Evolutionary conservation across 1,140 invertebrate genomes (phyloP), one percentile per base, ranked within the genome.

Genomic region (Ceratina australensis): DNA sequence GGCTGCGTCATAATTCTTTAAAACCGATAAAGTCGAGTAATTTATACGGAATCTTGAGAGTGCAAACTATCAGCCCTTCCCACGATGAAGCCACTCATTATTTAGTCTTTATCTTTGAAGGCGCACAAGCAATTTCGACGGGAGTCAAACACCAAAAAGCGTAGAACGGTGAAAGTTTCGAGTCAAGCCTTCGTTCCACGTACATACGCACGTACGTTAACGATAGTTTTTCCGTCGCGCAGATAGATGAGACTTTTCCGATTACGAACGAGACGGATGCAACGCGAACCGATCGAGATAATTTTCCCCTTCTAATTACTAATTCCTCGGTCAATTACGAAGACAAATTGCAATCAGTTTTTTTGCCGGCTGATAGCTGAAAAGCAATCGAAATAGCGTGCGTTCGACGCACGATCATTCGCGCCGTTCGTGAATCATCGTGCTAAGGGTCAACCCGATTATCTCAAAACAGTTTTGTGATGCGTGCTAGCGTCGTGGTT

Each of bases 251-350:
- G 15, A 52, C 3, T 66, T 52, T 50, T n/a, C 64, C 47, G 22
- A 18, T 18, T 18, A 10, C 13, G 59, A 50, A 20, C 7, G 5
- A 1, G 50, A 54, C 18, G 49, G 4, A 42, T 20, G 1, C 18
- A 20, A 24, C 69, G 20, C 57, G 18, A 18, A n/a, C 2, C 24
- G 16, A 10, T 22, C 1, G 57, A 61, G 57, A 72, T 60, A 63
- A 72, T 63, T 63, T 20, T 52, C 71, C 71, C n/a, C 42, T 49
- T 63, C 63, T 72, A 72, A 72, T 63, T 63, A 50, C 33, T 28
- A 52, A 72, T 63, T 33, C 57, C 71, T 13, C 71, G 71, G 18
- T 52, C 71, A 72, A 72, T 72, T 72, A 72, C 72, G 63, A 57
- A 66, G 72, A 74, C 61, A 74, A 66, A 66, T 76, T 65, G 73